Percentiles rank a stretch among this genome's conserved stretches.
Conservation (phyloP, 2,797 vertebrate species). For the Fistularia tabacaria region DNA sequence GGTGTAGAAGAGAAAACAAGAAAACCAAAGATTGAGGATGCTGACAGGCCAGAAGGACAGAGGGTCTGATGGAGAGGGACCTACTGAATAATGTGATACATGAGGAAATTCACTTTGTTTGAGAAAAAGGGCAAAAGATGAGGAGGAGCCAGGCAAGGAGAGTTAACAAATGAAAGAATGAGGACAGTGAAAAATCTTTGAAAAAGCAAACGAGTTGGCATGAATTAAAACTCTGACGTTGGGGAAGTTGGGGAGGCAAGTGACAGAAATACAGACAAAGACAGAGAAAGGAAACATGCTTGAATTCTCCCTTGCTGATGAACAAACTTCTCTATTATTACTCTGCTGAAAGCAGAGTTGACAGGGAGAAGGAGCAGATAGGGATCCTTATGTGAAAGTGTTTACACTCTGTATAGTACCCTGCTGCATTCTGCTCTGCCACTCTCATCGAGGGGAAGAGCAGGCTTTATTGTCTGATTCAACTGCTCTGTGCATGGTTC, state of each 20-base stretch:
- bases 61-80: slow-evolving; percentile 6
- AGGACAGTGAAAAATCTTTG: slow-evolving; percentile 39
- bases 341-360: slow-evolving; percentile 27
- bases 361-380: slow-evolving; percentile 22
- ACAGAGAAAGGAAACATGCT: slow-evolving; percentile 21
- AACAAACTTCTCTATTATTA: slow-evolving; percentile 46
- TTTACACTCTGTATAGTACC: slow-evolving; percentile 48
- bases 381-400: slow-evolving; percentile 40
- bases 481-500: neutral
- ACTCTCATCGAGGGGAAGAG: slow-evolving; percentile 24
- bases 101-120: slow-evolving; percentile 37
- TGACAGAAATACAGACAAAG: slow-evolving; percentile 8
- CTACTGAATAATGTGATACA: slow-evolving; percentile 39
- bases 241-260: neutral
- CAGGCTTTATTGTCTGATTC: slow-evolving; percentile 41
- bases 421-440: slow-evolving; percentile 18
- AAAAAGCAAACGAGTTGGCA: slow-evolving; percentile 11
- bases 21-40: slow-evolving; percentile 23
- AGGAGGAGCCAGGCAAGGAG: slow-evolving; percentile 31
- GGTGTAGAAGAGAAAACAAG: slow-evolving; percentile 25
- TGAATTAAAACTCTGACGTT: slow-evolving; percentile 41
- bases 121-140: slow-evolving; percentile 12
- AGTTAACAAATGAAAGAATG: slow-evolving; percentile 39
- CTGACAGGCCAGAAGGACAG: slow-evolving; percentile 18
- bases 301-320: slow-evolving; percentile 20